A percentile compares a stretch with the other conserved stretches of the same genome.
phyloP scores from a whole-genome alignment of 2,113 vertebrate species.

The Trematomus loennbergii region DNA sequence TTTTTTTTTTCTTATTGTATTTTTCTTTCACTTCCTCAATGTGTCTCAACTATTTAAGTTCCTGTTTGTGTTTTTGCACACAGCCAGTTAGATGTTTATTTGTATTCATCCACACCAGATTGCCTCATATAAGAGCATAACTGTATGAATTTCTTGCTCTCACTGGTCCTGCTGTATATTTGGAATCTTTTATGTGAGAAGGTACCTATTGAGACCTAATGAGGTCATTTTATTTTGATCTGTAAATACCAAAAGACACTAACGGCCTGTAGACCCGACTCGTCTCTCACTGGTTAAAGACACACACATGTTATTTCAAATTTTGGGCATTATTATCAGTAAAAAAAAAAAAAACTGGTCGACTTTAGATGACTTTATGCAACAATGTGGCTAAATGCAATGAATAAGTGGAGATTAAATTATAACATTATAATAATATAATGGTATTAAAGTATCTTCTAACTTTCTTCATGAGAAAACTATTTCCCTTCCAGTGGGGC shows the following conservation, averaged over 20 bases:
- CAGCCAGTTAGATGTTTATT: not conserved
- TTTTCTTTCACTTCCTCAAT: conserved; percentile 14
- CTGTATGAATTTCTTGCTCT: not conserved
- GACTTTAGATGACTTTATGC: conserved; percentile 20
- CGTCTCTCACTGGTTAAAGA: not conserved
- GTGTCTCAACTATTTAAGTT: conserved; percentile 15
- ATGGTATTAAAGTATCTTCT: not conserved
- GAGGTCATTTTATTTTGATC: not conserved
- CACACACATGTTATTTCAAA: not conserved
- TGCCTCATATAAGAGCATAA: not conserved
- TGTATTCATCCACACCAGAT: conserved; percentile 28
- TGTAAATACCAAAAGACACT: not conserved
- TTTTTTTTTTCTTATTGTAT: not conserved
- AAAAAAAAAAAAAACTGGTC: conserved; percentile 6
- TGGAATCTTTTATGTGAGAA: conserved; percentile 12
- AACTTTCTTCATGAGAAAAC: not conserved
- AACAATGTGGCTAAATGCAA: conserved; percentile 22
- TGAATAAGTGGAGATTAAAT: conserved; percentile 15
- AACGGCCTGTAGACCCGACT: not conserved
- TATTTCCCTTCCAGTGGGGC: not conserved
- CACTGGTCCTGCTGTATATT: conserved; percentile 13
- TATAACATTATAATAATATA: not conserved
- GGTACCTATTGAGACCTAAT: not conserved
- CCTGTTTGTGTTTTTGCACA: conserved; percentile 6
- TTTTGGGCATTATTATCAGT: conserved; percentile 46